These are phyloP conservation scores for Hetaerina americana DNA, from an alignment of 1,140 invertebrate species.

Conservation along the genomic window DNA sequence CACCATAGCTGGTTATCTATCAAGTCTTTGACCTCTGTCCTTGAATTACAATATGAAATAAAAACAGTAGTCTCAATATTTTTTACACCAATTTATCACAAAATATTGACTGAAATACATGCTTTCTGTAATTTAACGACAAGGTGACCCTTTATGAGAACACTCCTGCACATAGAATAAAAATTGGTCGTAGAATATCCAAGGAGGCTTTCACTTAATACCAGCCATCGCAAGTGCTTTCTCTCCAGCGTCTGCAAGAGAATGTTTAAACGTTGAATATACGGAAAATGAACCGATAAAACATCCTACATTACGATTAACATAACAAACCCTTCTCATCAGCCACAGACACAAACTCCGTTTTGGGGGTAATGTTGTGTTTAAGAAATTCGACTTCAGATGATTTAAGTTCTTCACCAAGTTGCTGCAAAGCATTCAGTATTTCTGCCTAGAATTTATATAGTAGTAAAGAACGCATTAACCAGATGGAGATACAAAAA, in stretches of 20 bases:
- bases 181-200: no score
- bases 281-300: background rate
- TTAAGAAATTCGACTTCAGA: conserved; percentile 45
- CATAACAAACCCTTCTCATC: background rate
- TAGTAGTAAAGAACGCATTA: background rate
- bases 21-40: no score
- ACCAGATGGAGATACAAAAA: conserved; percentile 10
- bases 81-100: no score
- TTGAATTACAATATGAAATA: no score
- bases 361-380: conserved; percentile 16
- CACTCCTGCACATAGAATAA: no score
- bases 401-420: conserved; percentile 47
- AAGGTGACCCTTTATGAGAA: no score
- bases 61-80: no score
- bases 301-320: background rate
- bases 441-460: conserved; percentile 43
- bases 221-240: background rate
- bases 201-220: no score
- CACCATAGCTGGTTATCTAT: no score
- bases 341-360: background rate
- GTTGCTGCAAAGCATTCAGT: conserved; percentile 49
- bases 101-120: no score
- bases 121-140: no score
- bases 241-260: background rate
- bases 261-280: background rate